Percentiles rank a stretch among this genome's conserved stretches.
These are phyloP conservation scores for Mastomys natalensis DNA, from an alignment of 2,113 vertebrate species.

Conservation along the genomic window DNA sequence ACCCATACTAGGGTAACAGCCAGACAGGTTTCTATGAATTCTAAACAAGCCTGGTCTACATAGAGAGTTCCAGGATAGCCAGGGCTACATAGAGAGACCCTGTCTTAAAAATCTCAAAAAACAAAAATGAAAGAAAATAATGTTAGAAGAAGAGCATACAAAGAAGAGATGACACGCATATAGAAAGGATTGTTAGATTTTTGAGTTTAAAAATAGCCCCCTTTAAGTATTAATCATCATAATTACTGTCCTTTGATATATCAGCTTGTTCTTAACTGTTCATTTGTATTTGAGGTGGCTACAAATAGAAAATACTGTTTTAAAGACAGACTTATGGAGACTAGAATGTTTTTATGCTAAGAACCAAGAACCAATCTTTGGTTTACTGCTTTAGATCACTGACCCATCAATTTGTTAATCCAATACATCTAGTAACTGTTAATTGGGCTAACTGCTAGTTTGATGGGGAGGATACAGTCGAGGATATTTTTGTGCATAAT, in stretches of 20 bases:
- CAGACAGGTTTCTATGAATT: not conserved
- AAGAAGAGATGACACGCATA: not conserved
- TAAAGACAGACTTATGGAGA: not conserved
- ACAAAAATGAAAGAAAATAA: not conserved
- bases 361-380: not conserved
- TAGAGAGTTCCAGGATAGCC: not conserved
- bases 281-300: not conserved
- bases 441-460: not conserved
- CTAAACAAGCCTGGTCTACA: not conserved
- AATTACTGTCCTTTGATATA: constrained; percentile 37
- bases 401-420: not conserved
- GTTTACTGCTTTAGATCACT: not conserved
- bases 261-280: not conserved
- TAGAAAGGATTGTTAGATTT: not conserved
- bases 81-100: not conserved
- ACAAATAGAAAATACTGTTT: not conserved
- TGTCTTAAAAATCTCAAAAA: not conserved
- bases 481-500: not conserved
- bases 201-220: not conserved
- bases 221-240: not conserved
- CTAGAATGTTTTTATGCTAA: not conserved
- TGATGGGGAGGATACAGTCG: no score
- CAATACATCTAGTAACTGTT: not conserved
- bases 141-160: not conserved
- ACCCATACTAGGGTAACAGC: not conserved